Evolutionary conservation across 2,888 invertebrate species (phyloP), one percentile per base, ranked within the genome.

Genomic region (Adelphocoris suturalis): DNA sequence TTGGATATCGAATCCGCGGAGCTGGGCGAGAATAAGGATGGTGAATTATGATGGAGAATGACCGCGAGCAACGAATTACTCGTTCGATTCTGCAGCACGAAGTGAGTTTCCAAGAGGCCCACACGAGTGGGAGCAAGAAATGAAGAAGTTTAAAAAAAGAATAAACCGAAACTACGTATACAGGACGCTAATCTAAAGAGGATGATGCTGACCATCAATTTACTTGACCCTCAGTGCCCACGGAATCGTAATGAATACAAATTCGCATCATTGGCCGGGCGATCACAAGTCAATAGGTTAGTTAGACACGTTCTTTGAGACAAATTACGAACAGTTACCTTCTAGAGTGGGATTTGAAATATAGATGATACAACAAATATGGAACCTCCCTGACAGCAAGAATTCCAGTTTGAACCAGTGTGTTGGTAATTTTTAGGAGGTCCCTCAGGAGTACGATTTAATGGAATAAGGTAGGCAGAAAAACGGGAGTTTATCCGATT

Each of bases 201-300:
- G 37, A 19, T 61, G 85, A 55, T 61, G 85, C 57, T 85, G 28
- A n/a, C 27, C 27, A 23, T n/a, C n/a, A n/a, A n/a, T 37, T 4
- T 13, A 85, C 37, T 28, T 61, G 37, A 85, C 37, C 57, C 37
- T 46, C 28, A 16, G 28, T 16, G 57, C 85, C 85, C 85, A 85
- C 85, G 85, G 37, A 85, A 37, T 61, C 85, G 37, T 85, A 85
- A 85, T 57, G 85, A 85, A 85, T 85, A 85, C 85, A 85, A 85
- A 85, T 82, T 85, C 27, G 11, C 13, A 61, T 85, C 16, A 52
- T 37, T 76, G 76, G 9, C 1, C 76, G 76, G 46, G 13, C 37
- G 47, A 46, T 78, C 47, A 47, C 37, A 78, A 78, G 37, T 78
- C 46, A 78, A 78, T 16, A 16, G 37, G 11, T 19, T 28, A 75